Evolutionary conservation across 2,113 vertebrate species (phyloP), one percentile per base, ranked within the genome.

Genomic region (Odontophorus gujanensis): DNA sequence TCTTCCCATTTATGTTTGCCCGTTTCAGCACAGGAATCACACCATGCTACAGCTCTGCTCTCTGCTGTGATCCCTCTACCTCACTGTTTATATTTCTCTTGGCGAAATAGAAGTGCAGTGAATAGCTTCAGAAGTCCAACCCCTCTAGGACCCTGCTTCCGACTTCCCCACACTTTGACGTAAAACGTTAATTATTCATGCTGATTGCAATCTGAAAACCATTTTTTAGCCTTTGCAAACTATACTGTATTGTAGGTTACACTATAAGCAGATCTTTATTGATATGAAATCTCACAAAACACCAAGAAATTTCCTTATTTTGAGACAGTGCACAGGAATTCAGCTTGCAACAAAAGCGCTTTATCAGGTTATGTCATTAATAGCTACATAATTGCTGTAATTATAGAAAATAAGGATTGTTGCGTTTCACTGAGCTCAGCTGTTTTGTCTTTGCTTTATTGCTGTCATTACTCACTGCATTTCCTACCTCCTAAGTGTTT

Each of bases 121-220:
- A 50, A 58, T 3, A 76, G 68, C 68, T 62, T 73, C 43, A 59
- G 20, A 95, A 92, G 28, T 50, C 78, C 38, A 78, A 53, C 87
- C 71, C 90, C 89, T 82, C 34, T 47, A 85, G 81, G 72, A 93
- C 75, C 86, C 50, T 40, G 87, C 73, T 94, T 94, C 80, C 6
- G 9, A 67, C 42, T 63, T 79, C 59, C 26, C 40, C 43, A 22
- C 30, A 17, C 79, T 83, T 74, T 94, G 61, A 93, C 26, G 32
- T 76, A 85, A 95, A 93, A 45, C 1, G 0, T 92, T 89, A 87
- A 93, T 93, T 92, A 93, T 90, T 91, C 93, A 87, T 89, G 73
- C 65, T 81, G 89, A 78, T 87, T 90, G 73, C 57, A 81, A 88
- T 85, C 76, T 71, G 69, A 92, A 91, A 88, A 79, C 34, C 16